phyloP scores from a whole-genome alignment of 2,888 invertebrate species.

The Hydraecia micacea region DNA sequence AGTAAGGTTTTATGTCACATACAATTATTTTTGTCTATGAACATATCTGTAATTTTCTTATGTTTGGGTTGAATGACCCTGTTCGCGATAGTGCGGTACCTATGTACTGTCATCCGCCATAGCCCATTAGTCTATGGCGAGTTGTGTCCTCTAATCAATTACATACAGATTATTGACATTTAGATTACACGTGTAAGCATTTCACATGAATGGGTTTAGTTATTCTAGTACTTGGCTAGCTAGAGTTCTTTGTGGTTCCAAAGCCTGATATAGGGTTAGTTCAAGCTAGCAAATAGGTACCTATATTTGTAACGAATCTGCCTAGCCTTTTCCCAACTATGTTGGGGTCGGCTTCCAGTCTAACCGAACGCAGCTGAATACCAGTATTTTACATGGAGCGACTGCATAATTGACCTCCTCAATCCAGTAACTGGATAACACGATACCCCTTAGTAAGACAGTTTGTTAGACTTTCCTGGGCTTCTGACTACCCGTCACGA shows the following conservation, averaged over 20 bases:
- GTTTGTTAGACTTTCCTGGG: background rate
- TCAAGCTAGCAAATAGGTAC: conserved; percentile 7
- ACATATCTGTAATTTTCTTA: conserved; percentile 56
- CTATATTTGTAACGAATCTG: conserved; percentile 24
- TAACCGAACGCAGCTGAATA: background rate
- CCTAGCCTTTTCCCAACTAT: background rate
- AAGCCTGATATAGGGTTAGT: conserved; percentile 18
- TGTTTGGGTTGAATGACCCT: conserved; percentile 61
- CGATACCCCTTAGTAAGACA: background rate
- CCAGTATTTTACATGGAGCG: background rate
- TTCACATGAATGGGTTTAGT: conserved; percentile 27
- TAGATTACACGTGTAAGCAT: conserved; percentile 24
- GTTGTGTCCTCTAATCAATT: conserved; percentile 41
- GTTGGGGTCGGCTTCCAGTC: background rate
- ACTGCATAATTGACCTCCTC: background rate
- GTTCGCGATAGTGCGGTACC: conserved; percentile 32
- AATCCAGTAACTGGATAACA: background rate
- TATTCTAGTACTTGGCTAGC: conserved; percentile 30
- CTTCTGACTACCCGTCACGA: background rate
- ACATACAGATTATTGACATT: conserved; percentile 27
- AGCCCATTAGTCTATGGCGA: conserved; percentile 19
- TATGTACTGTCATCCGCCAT: conserved; percentile 22
- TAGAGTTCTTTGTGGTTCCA: conserved; percentile 1
- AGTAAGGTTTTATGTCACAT: conserved; percentile 52
- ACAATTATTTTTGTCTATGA: conserved; percentile 63